Conservation (phyloP, 1,140 invertebrate species). For the Pseudomyrmex cubaensis region DNA sequence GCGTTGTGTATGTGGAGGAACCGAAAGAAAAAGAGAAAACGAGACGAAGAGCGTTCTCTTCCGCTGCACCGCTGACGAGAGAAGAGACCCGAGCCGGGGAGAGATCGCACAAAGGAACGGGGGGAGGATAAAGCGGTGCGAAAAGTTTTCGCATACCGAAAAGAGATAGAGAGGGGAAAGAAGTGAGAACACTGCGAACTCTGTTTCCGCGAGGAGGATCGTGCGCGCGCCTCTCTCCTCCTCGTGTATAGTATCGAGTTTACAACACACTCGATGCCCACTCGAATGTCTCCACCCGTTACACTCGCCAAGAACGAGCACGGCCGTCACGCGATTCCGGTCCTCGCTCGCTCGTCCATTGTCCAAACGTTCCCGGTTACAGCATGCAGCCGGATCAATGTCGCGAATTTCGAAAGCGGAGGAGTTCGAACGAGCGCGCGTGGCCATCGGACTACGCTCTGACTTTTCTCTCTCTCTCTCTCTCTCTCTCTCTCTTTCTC, state of each 20-base stretch:
- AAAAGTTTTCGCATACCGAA: conserved; percentile 54
- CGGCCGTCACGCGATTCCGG: background rate
- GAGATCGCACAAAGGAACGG: conserved; percentile 49
- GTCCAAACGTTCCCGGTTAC: conserved; percentile 34
- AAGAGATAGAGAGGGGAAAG: background rate
- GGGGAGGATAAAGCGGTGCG: conserved; percentile 34
- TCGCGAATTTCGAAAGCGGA: conserved; percentile 37
- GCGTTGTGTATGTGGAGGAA: background rate
- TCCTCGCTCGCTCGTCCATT: conserved; percentile 45
- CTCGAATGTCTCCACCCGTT: conserved; percentile 36
- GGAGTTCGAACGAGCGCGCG: background rate
- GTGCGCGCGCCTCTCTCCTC: background rate
- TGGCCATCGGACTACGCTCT: background rate
- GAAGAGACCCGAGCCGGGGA: conserved; percentile 13
- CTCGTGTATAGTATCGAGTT: background rate
- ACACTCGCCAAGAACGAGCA: conserved; percentile 13
- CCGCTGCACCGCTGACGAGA: conserved; percentile 12
- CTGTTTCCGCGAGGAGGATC: conserved; percentile 14
- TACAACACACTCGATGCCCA: conserved; percentile 29
- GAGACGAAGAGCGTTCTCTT: conserved; percentile 26
- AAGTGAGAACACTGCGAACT: background rate
- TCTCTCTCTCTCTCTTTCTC: background rate
- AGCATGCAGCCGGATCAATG: conserved; percentile 37
- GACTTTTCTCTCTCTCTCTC: background rate
- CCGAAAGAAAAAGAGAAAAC: background rate